Conservation (phyloP, 2,797 vertebrate species). For the Cryptoprocta ferox region DNA sequence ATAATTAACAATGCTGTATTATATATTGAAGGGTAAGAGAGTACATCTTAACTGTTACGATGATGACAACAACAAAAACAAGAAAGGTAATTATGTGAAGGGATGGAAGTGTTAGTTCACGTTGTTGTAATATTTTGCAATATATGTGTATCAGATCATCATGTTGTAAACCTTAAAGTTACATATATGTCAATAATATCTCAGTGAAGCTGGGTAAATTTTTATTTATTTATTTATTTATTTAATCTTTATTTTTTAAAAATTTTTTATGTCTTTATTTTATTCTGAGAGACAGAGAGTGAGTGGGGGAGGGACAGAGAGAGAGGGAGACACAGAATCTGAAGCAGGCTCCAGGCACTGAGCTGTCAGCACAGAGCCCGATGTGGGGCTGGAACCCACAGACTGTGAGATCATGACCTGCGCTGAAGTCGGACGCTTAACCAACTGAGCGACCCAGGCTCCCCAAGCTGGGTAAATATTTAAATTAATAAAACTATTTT, state of each 20-base stretch:
- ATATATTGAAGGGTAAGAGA: neutral
- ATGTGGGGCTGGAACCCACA: no score
- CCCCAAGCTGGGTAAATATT: neutral
- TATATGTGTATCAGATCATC: neutral
- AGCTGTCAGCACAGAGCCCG: no score
- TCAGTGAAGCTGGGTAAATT: neutral
- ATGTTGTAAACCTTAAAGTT: neutral
- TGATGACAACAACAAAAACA: neutral
- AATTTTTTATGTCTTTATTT: no score
- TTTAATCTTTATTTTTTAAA: no score
- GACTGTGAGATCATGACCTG: no score
- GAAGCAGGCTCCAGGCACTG: no score
- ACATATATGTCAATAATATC: neutral
- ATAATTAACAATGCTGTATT: neutral
- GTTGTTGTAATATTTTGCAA: neutral
- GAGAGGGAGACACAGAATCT: no score
- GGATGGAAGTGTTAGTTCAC: neutral
- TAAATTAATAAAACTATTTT: neutral
- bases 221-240: no score
- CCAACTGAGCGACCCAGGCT: no score
- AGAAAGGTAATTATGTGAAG: neutral
- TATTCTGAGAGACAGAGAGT: no score
- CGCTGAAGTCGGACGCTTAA: no score
- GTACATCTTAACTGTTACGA: neutral
- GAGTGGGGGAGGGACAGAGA: no score